A percentile compares a stretch with the other conserved stretches of the same genome.
phyloP scores from a whole-genome alignment of 2,888 invertebrate species.

The Acrocera orbiculus region DNA sequence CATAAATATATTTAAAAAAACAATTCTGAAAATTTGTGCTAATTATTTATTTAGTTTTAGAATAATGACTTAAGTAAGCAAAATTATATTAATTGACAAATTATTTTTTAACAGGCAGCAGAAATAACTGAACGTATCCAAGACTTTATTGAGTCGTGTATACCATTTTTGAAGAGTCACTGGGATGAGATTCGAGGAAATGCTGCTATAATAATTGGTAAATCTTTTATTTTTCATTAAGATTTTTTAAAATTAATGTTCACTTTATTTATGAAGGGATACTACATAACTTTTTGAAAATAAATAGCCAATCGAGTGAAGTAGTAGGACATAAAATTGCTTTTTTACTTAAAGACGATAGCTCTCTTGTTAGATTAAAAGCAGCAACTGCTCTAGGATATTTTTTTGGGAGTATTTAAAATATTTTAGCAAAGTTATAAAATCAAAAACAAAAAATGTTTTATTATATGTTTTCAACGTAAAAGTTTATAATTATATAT shows the following conservation, averaged over 20 bases:
- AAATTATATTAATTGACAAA: neutral
- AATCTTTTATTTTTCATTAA: conserved; percentile 3
- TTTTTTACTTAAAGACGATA: conserved; percentile 27
- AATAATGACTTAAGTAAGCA: too few relatives aligned
- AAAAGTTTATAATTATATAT: too few relatives aligned
- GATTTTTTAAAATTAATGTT: neutral
- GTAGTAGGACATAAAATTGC: conserved; percentile 27
- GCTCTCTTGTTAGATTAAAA: conserved; percentile 22
- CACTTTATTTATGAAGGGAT: conserved; percentile 14
- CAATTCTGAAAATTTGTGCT: too few relatives aligned
- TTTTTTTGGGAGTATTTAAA: conserved; percentile 28
- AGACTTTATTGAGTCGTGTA: conserved; percentile 30
- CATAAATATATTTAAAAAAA: too few relatives aligned
- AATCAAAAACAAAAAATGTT: too few relatives aligned
- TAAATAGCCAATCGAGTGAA: conserved; percentile 25
- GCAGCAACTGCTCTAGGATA: conserved; percentile 29
- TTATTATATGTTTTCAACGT: too few relatives aligned
- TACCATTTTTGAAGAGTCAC: conserved; percentile 30
- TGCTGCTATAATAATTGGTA: conserved; percentile 30
- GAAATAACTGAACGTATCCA: conserved; percentile 27
- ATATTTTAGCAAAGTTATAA: too few relatives aligned
- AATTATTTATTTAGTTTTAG: too few relatives aligned
- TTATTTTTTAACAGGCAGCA: conserved; percentile 18
- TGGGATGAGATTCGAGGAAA: conserved; percentile 31
- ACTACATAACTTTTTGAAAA: conserved; percentile 24